Evolutionary conservation across 2,113 vertebrate species (phyloP), one percentile per base, ranked within the genome.

Genomic region (Lucifuga dentata): DNA sequence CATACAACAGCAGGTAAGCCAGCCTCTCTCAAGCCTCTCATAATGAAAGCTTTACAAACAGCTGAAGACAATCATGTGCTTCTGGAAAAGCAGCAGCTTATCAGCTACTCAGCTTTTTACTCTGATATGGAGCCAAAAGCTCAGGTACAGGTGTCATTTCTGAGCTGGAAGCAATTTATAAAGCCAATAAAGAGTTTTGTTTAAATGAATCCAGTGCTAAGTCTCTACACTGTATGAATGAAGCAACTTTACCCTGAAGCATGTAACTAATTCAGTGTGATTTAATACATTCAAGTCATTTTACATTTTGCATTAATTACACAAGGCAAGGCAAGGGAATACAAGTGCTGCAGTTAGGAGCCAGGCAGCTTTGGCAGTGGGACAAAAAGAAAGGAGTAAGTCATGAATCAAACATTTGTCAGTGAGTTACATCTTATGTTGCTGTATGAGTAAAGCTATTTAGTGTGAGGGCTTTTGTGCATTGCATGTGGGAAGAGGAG

Each of bases 401-500:
- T 67, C 71, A 81, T 86, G 77, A 90, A 86, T 90, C 57, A 83
- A 83, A 75, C 68, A 76, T 85, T 57, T 68, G 50, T 57, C 36
- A 23, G 33, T 73, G 68, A 78, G 70, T 73, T 57, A 16, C 65
- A 62, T 51, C n/a, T 68, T 32, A 68, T 64, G 21, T 62, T 26
- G 12, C 55, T 41, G 60, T 21, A 69, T 85, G 76, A 86, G 87
- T 82, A 33, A 80, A 70, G 38, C 48, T 56, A 63, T 82, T 90
- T 74, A 81, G 2, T 44, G 15, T 15, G 23, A 67, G 33, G 67
- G 48, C 24, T 40, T 64, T 69, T 43, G 33, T 51, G 26, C 39
- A 24, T 50, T 35, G 51, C 43, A 39, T 16, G 78, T 80, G 66
- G 81, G 86, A 73, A 35, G 60, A 29, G 36, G 67, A 58, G 38